Base-by-base conservation (phyloP, 2,888 invertebrate species). In the Leptinotarsa tumamoca region DNA sequence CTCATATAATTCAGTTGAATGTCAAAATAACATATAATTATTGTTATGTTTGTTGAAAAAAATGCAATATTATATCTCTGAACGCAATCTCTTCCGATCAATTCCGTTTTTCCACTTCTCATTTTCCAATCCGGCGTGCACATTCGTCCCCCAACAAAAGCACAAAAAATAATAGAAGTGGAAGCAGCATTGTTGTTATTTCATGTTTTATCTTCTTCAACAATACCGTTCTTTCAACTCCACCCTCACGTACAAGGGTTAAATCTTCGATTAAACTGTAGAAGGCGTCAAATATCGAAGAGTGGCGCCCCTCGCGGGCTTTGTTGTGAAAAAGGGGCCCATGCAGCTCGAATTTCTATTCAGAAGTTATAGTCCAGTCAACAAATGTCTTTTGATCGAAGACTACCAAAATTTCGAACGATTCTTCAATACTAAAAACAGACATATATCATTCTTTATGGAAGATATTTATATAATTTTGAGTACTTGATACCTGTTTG, bases 201-300 rank as follows among this genome's bases (percentile, higher is more conserved):
- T 78, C 63, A 51, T 71, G 74, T 81, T 83, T 82, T 81, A 83
- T 83, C 80, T 80, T 80, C 77, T 72, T 78, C 77, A 77, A 83
- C 82, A 83, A 83, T 82, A 79, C 80, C 78, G 78, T 81, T 82
- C 82, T 83, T 81, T 81, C 82, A 77, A 80, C 80, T 83, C 81
- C 83, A 82, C 84, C 84, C 85, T 81, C 83, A 81, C 81, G 80
- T 80, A 83, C 83, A 85, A 85, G 85, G 85, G 85, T 85, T 85
- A 85, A 85, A 80, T 85, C 84, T 85, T 85, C 84, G 85, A 85
- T 85, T 85, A 84, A 84, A 85, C 83, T 79, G 81, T 82, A 77
- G 84, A 83, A 85, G 85, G 85, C 85, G 85, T 84, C 83, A 84
- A 85, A 84, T 85, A 84, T 84, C 82, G 82, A 82, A 81, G 83